Base-by-base conservation (phyloP, 2,113 vertebrate species). In the Macquaria australasica region DNA sequence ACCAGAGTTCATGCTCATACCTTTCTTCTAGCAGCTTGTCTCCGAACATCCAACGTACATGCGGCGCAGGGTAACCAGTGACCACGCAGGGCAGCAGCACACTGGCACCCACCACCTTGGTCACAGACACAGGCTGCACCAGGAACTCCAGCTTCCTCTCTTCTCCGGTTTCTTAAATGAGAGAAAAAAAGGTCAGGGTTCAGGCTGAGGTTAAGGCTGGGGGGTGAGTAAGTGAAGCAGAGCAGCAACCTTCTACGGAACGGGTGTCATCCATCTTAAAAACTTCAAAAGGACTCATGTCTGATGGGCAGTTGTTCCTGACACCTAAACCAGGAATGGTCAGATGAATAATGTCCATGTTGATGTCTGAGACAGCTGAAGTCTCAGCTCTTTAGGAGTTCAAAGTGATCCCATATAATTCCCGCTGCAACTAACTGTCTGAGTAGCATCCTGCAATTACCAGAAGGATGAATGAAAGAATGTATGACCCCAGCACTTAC, bases 71-170 rank as follows among this genome's bases (percentile, higher is more conserved):
- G 90, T 91, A 94, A 3, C 96, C 97, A 0, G 85, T 51, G 0
- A 95, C 95, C 9, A 97, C 95, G 15, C 98, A 99, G 0, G 98
- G 96, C 50, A 99, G 91, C 68, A 99, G 67, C 0, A 93, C 95
- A 0, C 74, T 95, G 83, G 96, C 95, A 7, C 97, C 97, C 18
- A 87, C 48, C 8, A 95, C 92, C 91, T 92, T 97, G 3, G 87
- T 95, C 3, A 96, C 89, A 0, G 97, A 66, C 6, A 70, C 88
- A 0, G 98, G 97, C 39, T 96, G 93, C 66, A 91, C 92, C 90
- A 97, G 87, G 90, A 99, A 98, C 58, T 90, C 84, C 93, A 96
- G 82, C 51, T 88, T 92, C 87, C 94, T 93, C 0, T 94, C 91
- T 43, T 93, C 94, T 81, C 94, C 96, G 0, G 95, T 91, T 91